Evolutionary conservation across 2,888 invertebrate species (phyloP), one percentile per base, ranked within the genome.

Genomic region (Drosophila antonietae): DNA sequence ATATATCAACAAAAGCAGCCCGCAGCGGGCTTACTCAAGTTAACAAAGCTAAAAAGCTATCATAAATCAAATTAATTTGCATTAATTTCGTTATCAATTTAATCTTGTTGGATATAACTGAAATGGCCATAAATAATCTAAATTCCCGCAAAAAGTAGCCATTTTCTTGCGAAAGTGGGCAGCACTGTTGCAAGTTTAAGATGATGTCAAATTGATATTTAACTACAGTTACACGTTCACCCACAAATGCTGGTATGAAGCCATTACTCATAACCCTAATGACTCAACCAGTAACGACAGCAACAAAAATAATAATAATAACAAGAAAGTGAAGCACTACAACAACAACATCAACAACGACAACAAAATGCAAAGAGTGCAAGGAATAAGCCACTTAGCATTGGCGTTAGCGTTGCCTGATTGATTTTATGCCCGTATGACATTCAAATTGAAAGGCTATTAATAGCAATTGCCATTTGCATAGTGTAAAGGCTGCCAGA

Each of bases 371-470:
- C 1, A 47, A 52, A 33, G 20, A 65, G n/a, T 65, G 67, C 71
- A 75, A 41, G 20, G 41, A 65, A 80, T 80, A 80, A 78, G 68
- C 77, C 80, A 63, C 47, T 78, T 82, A 67, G 68, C 64, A n/a
- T 60, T 60, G 41, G 56, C 74, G 61, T 62, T 73, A 60, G 53
- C 74, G 59, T 62, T 73, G 65, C 60, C 64, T 59, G 67, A 80
- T 71, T 80, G 75, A 80, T 64, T 75, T 71, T 61, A 15, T 55
- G 14, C n/a, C 10, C 14, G 15, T 14, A 18, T 47, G 15, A 51
- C 23, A 9, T 65, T 47, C 20, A 31, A 55, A 43, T 61, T 33
- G 15, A 46, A 43, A n/a, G 52, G 15, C 28, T 58, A 57, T 49
- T 71, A 41, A 44, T 46, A 43, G 41, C 15, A 37, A 52, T 47